These are phyloP conservation scores for Nematolebias whitei DNA, from an alignment of 2,113 vertebrate species.

Conservation along the genomic window DNA sequence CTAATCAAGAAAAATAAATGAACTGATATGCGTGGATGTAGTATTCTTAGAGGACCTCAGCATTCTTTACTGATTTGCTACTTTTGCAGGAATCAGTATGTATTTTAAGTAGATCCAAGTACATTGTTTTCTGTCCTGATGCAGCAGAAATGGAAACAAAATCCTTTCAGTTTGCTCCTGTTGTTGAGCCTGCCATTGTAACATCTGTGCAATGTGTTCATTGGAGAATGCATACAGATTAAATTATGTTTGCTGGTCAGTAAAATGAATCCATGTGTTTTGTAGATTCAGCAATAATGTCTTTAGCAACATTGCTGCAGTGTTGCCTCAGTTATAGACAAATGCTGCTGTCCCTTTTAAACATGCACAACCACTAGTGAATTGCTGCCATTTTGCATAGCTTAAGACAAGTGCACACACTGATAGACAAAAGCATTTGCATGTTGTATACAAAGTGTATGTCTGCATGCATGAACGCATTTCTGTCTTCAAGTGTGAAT, in stretches of 20 bases:
- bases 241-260: slow-evolving; percentile 42
- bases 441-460: slow-evolving; percentile 7
- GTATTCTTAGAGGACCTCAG: slow-evolving; percentile 69
- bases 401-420: slow-evolving; percentile 53
- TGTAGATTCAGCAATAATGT: slow-evolving; percentile 18
- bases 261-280: slow-evolving; percentile 32
- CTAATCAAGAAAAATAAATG: slow-evolving; percentile 79
- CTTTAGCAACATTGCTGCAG: slow-evolving; percentile 19
- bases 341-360: slow-evolving; percentile 41
- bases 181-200: slow-evolving; percentile 37
- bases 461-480: not conserved
- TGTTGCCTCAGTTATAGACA: slow-evolving; percentile 31
- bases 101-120: slow-evolving; percentile 41
- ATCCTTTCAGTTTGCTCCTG: slow-evolving; percentile 40
- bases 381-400: slow-evolving; percentile 58
- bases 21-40: slow-evolving; percentile 69
- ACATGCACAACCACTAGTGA: slow-evolving; percentile 57
- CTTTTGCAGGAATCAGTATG: slow-evolving; percentile 62
- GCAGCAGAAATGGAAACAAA: slow-evolving; percentile 61
- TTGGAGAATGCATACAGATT: slow-evolving; percentile 17
- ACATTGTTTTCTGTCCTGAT: slow-evolving; percentile 66
- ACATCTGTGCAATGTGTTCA: slow-evolving; percentile 36
- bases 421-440: slow-evolving; percentile 41
- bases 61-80: slow-evolving; percentile 67
- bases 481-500: slow-evolving; percentile 35